Percentiles rank a stretch among this genome's conserved stretches.
Evolutionary conservation across 1,140 invertebrate genomes (phyloP).

Genomic region (Philotrypesis tridentata): DNA sequence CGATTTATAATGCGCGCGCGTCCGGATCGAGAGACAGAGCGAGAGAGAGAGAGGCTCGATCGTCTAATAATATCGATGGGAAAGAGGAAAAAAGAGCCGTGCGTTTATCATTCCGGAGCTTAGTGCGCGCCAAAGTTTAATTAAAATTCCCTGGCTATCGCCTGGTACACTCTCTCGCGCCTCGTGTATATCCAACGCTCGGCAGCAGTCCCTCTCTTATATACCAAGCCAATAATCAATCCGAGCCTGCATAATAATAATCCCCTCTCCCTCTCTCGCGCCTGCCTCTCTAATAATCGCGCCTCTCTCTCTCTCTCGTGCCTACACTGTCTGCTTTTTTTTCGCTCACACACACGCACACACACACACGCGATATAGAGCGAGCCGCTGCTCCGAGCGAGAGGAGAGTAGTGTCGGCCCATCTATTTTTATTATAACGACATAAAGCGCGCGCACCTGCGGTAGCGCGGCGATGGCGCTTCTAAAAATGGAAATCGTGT

Average conservation of each 20-base stretch:
- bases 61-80: neutral
- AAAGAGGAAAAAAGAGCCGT: neutral
- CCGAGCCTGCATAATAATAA: neutral
- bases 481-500: conserved; percentile 69
- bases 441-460: neutral
- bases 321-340: neutral
- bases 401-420: neutral
- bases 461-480: conserved; percentile 2
- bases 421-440: conserved; percentile 9
- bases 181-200: neutral
- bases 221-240: neutral
- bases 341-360: too few species aligned
- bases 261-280: neutral
- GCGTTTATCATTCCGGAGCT: neutral
- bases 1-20: too few species aligned
- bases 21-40: neutral
- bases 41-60: too few species aligned
- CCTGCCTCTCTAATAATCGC: neutral
- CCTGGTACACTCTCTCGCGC: neutral
- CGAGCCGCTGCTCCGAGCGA: too few species aligned
- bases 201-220: neutral
- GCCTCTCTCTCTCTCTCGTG: neutral
- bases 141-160: neutral
- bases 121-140: neutral
- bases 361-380: too few species aligned